Base-by-base conservation (phyloP, 2,888 invertebrate species). In the Bursaphelenchus okinawaensis region DNA sequence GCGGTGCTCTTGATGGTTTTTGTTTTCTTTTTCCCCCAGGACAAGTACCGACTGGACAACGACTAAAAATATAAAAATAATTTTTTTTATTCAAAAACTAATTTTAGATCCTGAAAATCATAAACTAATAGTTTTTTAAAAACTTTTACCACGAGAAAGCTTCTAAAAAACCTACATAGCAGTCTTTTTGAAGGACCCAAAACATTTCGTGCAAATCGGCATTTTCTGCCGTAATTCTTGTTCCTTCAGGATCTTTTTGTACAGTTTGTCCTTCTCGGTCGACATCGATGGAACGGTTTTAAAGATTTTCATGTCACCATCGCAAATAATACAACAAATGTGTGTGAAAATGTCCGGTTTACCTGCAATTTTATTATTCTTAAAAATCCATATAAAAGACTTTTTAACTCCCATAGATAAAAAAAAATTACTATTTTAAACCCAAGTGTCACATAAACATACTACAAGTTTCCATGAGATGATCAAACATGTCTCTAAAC, bases 41-140 rank as follows among this genome's bases (percentile, higher is more conserved):
- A 51, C 62, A 62, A 19, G 19, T 55, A 19, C 62, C 62, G 1
- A 62, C 55, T 19, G 62, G 62, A 24, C 62, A 62, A 9, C 62
- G 62, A 16, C 62, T 62, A 28, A 63, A 62, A 62, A 9, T n/a
- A 19, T 40, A 19, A 20, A 54, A 22, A n/a, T 54, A 54, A n/a
- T 12, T 40, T 40, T 40, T 40, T 40, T n/a, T n/a, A n/a, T n/a
- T n/a, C n/a, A n/a, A 40, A 40, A 40, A 40, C 2, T 40, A 1
- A 40, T 16, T 4, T 40, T 40, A 16, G 16, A 1, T 16, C 2
- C 3, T 16, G n/a, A 40, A 54, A 54, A 26, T 54, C 6, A 4
- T 4, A 23, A 26, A 59, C 50, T 19, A 56, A 40, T 7, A 19
- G n/a, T 6, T 50, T 56, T 40, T 19, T 9, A 51, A 56, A 12